These are phyloP conservation scores for Pangasius mekongensis DNA, from an alignment of 2,797 vertebrate species.

Conservation along the genomic window DNA sequence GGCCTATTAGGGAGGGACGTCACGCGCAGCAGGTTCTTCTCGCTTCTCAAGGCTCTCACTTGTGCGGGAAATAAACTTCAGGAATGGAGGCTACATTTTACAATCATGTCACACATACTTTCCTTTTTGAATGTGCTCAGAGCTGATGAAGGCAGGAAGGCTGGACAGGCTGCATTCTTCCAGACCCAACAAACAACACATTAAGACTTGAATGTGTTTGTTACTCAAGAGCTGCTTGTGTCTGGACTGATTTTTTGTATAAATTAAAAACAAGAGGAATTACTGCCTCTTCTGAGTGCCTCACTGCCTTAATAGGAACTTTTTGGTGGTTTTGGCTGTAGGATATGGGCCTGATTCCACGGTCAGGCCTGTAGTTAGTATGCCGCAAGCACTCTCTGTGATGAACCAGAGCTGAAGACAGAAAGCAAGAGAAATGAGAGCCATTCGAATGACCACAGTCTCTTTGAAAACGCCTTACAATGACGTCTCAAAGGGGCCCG, in stretches of 20 bases:
- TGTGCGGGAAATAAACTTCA: slow-evolving; percentile 21
- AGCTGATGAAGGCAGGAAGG: slow-evolving; percentile 17
- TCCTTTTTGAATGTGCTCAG: slow-evolving; percentile 19
- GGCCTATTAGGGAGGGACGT: neutral
- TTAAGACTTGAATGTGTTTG: slow-evolving; percentile 22
- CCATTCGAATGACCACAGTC: slow-evolving; percentile 35
- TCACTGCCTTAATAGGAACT: slow-evolving; percentile 23
- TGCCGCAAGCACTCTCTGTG: slow-evolving; percentile 37
- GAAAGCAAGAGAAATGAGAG: slow-evolving; percentile 22
- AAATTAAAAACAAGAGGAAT: slow-evolving; percentile 20
- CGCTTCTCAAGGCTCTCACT: slow-evolving; percentile 1
- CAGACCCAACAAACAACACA: neutral
- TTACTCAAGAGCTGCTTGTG: slow-evolving; percentile 42
- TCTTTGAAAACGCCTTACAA: slow-evolving; percentile 53
- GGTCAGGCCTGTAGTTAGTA: slow-evolving; percentile 46
- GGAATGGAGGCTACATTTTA: slow-evolving; percentile 1
- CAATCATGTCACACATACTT: slow-evolving; percentile 22
- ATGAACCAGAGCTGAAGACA: slow-evolving; percentile 40
- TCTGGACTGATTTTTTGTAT: slow-evolving; percentile 47
- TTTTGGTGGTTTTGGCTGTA: slow-evolving; percentile 33
- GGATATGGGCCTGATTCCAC: slow-evolving; percentile 35
- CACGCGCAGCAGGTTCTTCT: slow-evolving; percentile 19
- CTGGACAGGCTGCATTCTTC: slow-evolving; percentile 24
- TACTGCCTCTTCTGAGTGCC: slow-evolving; percentile 11
- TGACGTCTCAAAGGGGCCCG: slow-evolving; percentile 44